A percentile compares a stretch with the other conserved stretches of the same genome.
Conservation (phyloP, 2,113 vertebrate genomes). For the Kobus ellipsiprymnus region DNA sequence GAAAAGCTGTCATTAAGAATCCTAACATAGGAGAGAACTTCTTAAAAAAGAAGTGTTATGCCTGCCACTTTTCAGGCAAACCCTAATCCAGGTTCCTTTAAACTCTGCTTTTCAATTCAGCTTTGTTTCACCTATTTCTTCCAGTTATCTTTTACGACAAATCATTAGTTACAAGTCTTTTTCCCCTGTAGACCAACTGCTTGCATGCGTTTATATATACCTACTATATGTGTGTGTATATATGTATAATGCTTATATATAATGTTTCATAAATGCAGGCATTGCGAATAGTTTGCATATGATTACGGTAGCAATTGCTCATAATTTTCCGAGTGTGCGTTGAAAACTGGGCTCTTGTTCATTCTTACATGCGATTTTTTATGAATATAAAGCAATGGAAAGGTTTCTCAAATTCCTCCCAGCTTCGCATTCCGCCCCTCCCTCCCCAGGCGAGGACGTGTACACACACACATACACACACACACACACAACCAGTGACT, state of each 20-base stretch:
- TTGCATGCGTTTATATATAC: not conserved
- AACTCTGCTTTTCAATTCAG: not conserved
- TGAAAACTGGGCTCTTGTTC: not conserved
- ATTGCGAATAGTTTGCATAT: not conserved
- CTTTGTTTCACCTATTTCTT: not conserved
- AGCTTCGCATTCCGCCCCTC: rapidly evolving
- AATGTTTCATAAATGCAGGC: not conserved
- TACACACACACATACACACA: no score
- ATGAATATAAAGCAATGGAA: not conserved
- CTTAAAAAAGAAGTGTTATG: not conserved
- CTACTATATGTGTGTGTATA: rapidly evolving
- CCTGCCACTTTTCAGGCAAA: not conserved
- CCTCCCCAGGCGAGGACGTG: not conserved
- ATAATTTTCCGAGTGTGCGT: not conserved
- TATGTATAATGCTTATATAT: not conserved
- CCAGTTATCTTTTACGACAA: not conserved
- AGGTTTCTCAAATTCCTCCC: not conserved
- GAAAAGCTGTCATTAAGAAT: not conserved
- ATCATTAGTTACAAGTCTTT: not conserved
- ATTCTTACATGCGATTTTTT: not conserved
- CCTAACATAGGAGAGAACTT: not conserved
- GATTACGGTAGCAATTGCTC: not conserved
- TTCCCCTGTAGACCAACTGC: not conserved
- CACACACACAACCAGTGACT: not conserved
- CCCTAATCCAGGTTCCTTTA: not conserved